Percentiles rank a stretch among this genome's conserved stretches.
These are phyloP conservation scores for Sander lucioperca DNA, from an alignment of 2,113 vertebrate genomes.

Conservation along the genomic window DNA sequence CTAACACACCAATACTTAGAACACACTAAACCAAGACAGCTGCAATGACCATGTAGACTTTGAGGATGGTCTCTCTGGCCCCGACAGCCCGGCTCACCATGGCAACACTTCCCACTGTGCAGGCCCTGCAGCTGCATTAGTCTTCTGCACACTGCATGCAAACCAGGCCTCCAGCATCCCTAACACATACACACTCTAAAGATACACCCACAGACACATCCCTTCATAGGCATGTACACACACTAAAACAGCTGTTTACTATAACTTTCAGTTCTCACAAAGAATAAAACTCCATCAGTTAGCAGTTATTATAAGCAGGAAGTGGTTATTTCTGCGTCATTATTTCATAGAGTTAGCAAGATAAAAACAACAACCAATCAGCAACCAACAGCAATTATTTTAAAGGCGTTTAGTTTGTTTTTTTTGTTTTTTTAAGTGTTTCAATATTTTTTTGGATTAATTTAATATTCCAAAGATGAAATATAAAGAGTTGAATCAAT, in stretches of 20 bases:
- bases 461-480: constrained; percentile 29
- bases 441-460: constrained; percentile 13
- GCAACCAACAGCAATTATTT: background rate
- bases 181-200: constrained; percentile 16
- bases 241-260: constrained; percentile 21
- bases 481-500: constrained; percentile 37
- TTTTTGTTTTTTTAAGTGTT: background rate
- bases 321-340: constrained; percentile 2
- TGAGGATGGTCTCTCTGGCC: constrained; percentile 74
- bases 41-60: constrained; percentile 62
- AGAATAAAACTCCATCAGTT: background rate
- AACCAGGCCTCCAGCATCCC: constrained; percentile 69
- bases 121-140: constrained; percentile 78
- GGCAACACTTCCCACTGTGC: constrained; percentile 84
- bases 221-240: background rate
- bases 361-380: background rate
- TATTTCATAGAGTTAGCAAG: background rate
- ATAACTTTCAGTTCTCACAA: background rate
- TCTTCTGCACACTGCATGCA: constrained; percentile 74
- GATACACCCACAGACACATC: constrained; percentile 25
- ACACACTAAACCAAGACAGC: constrained; percentile 62
- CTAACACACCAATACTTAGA: constrained; percentile 28
- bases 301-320: background rate
- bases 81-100: constrained; percentile 80
- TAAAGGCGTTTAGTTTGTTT: background rate